phyloP scores from a whole-genome alignment of 2,797 vertebrate species.

The Oryzias sinensis region DNA sequence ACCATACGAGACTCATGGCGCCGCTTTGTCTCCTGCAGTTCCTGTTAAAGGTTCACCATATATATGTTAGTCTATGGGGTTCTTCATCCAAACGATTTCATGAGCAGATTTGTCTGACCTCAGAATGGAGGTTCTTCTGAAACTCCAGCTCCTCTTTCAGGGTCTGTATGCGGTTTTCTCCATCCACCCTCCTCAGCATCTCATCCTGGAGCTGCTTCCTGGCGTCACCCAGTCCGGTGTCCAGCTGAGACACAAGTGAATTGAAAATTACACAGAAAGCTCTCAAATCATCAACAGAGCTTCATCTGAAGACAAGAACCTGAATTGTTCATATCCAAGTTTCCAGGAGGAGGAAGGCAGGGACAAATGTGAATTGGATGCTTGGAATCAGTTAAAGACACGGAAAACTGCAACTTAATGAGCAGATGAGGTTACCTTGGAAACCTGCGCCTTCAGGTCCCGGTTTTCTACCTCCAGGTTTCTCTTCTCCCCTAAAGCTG shows the following conservation, averaged over 20 bases:
- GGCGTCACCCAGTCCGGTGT: conserved; percentile 80
- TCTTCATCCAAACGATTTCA: too few species aligned
- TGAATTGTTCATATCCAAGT: too few species aligned
- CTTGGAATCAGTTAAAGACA: background rate
- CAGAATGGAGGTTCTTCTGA: conserved; percentile 89
- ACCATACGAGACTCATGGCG: conserved; percentile 91
- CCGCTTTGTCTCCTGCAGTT: conserved; percentile 87
- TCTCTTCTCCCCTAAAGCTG: conserved; percentile 90
- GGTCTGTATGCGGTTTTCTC: conserved; percentile 93
- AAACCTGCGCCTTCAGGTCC: conserved; percentile 86
- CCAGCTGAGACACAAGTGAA: conserved; percentile 73
- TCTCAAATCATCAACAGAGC: too few species aligned
- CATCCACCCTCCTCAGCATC: conserved; percentile 93
- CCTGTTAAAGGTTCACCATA: conserved; percentile 66
- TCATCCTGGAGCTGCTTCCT: conserved; percentile 97
- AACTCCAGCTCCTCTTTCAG: conserved; percentile 94
- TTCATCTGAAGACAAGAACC: too few species aligned
- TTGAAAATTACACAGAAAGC: background rate
- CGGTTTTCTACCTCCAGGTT: conserved; percentile 85
- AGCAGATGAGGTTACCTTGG: conserved; percentile 81
- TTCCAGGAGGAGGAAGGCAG: too few species aligned
- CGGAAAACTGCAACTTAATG: background rate
- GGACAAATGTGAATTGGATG: background rate
- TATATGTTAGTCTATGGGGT: background rate
- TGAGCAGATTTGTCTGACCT: conserved; percentile 68